Percentiles rank a stretch among this genome's conserved stretches.
Conservation (phyloP, 2,113 vertebrate species). For the zebrafish (Danio rerio) region GRCz12tu NC_133192.1:12459501-12460000, state of each 20-base stretch:
- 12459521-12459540: constrained; percentile 39
- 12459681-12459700: constrained; percentile 29
- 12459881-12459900: too few species aligned
- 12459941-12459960: too few species aligned
- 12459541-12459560: constrained; percentile 29
- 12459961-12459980: too few species aligned
- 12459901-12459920: too few species aligned
- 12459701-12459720: constrained; percentile 43
- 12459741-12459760: neutral
- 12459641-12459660: neutral
- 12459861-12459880: too few species aligned
- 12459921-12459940: too few species aligned
- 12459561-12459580: neutral
- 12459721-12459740: constrained; percentile 51
- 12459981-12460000: too few species aligned
- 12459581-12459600: neutral
- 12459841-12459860: too few species aligned
- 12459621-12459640: neutral
- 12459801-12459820: too few species aligned
- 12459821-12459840: too few species aligned
- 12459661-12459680: constrained; percentile 3
- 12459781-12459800: too few species aligned
- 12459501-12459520: constrained; percentile 58
- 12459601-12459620: neutral
- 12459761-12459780: too few species aligned